phyloP scores from a whole-genome alignment of 1,140 invertebrate species.

The Leptonema lineaticorne region DNA sequence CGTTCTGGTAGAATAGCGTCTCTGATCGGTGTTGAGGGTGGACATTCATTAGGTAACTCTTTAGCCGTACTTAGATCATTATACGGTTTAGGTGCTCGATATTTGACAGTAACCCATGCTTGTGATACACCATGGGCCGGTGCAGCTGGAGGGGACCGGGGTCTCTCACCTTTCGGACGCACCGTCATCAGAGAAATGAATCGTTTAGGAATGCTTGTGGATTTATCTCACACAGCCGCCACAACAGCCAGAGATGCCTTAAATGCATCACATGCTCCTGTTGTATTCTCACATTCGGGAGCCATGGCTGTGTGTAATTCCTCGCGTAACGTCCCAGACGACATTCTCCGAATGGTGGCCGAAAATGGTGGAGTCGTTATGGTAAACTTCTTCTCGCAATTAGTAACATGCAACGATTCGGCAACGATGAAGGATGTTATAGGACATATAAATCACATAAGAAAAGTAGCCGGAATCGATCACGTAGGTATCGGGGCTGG shows the following conservation, averaged over 20 bases:
- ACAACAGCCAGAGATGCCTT: conserved; percentile 83
- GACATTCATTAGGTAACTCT: conserved; percentile 83
- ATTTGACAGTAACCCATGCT: conserved; percentile 78
- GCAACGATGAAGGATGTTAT: conserved; percentile 81
- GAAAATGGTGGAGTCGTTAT: conserved; percentile 85
- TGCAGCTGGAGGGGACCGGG: conserved; percentile 54
- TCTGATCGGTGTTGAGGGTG: conserved; percentile 82
- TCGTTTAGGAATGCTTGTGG: conserved; percentile 90
- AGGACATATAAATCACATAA: conserved; percentile 86
- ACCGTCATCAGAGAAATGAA: conserved; percentile 85
- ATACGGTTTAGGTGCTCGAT: conserved; percentile 80
- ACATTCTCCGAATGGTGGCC: conserved; percentile 77
- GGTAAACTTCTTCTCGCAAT: conserved; percentile 84
- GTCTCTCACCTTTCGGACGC: conserved; percentile 68
- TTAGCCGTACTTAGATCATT: conserved; percentile 79
- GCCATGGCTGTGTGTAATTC: conserved; percentile 85
- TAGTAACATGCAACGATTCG: conserved; percentile 78
- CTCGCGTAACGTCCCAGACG: conserved; percentile 85
- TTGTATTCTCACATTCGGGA: conserved; percentile 91
- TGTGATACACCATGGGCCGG: conserved; percentile 78
- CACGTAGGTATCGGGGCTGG: conserved; percentile 84
- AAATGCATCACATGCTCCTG: conserved; percentile 79
- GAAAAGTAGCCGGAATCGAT: conserved; percentile 74
- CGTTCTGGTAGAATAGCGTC: conserved; percentile 76
- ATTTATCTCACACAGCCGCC: conserved; percentile 86